A percentile compares a stretch with the other conserved stretches of the same genome.
These are phyloP conservation scores for Pogonus chalceus DNA, from an alignment of 1,140 invertebrate species.

Conservation along the genomic window DNA sequence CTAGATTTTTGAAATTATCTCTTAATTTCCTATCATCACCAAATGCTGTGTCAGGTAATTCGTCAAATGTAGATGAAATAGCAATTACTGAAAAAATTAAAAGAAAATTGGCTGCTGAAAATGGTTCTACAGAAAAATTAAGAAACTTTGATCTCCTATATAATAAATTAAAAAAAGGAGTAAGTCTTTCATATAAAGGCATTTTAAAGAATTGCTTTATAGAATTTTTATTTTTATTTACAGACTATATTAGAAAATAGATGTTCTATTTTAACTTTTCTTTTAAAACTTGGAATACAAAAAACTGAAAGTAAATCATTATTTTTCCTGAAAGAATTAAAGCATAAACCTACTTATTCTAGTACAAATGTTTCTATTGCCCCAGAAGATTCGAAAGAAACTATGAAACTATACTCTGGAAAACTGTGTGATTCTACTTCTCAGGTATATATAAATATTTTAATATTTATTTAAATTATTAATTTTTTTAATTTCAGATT, in stretches of 20 bases:
- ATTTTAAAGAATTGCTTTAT: too few relatives aligned
- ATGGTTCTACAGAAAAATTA: constrained; percentile 18
- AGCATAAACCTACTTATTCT: not conserved
- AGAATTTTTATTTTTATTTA: too few relatives aligned
- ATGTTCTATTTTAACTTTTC: constrained; percentile 13
- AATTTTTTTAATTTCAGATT: not conserved
- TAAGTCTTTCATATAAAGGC: constrained; percentile 12
- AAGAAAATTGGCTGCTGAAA: constrained; percentile 19
- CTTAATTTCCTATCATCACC: constrained; percentile 20
- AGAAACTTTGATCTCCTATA: constrained; percentile 30
- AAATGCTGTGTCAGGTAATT: not conserved
- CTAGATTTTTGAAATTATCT: constrained; percentile 25
- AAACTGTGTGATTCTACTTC: not conserved
- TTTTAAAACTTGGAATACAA: constrained; percentile 10
- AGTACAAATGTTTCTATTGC: constrained; percentile 16
- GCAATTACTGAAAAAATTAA: constrained; percentile 22
- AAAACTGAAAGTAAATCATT: not conserved
- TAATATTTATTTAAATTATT: not conserved
- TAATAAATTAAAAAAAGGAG: constrained; percentile 27
- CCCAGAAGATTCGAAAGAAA: constrained; percentile 17
- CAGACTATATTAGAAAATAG: constrained; percentile 15
- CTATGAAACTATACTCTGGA: constrained; percentile 18
- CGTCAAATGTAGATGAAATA: constrained; percentile 19
- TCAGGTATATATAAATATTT: not conserved
- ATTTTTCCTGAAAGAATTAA: constrained; percentile 13